Base-by-base conservation (phyloP, 1,140 invertebrate genomes). In the Sinonovacula constricta region DNA sequence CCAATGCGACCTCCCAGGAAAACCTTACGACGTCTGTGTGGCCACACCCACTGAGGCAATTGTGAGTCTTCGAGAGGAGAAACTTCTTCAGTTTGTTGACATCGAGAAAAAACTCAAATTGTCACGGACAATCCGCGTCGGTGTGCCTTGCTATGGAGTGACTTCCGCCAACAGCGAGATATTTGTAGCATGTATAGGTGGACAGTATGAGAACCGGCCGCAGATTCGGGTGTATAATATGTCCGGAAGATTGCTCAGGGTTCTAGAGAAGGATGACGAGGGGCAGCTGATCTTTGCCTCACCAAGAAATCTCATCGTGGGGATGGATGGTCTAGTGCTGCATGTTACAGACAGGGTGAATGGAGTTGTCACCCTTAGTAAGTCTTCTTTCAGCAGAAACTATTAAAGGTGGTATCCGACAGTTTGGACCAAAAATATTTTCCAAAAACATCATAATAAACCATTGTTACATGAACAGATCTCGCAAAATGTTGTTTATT, bases 221-320 rank as follows among this genome's bases (percentile, higher is more conserved):
- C 62, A 66, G 34, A 51, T 76, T 15, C 62, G 72, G 22, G 72
- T 76, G 12, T 76, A 76, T 51, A 76, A 76, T 33, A 76, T 76
- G 62, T 76, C 72, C 28, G 72, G 72, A 3, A 59, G 72, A 14
- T 15, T 76, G 49, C 33, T 76, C 3, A 59, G 72, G 3, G 72
- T 76, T 1, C 49, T 76, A 49, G 72, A 76, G 53, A 34, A 36
- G n/a, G 72, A 33, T 15, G 1, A 31, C 1, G 53, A 76, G 7
- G 72, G 63, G 4, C 56, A 18, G 3, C 62, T 30, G 45, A 76
- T 76, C 22, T 76, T 76, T 31, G 56, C 72, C 12, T 66, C 72
- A 2, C 72, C 72, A 51, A 31, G 72, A 54, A 76, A 76, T 56
- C 18, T 76, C 15, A 63, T 31, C 15, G 22, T 76, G 36, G 67